A percentile compares a stretch with the other conserved stretches of the same genome.
Conservation (phyloP, 2,113 vertebrate species). For the Microcebus murinus region DNA sequence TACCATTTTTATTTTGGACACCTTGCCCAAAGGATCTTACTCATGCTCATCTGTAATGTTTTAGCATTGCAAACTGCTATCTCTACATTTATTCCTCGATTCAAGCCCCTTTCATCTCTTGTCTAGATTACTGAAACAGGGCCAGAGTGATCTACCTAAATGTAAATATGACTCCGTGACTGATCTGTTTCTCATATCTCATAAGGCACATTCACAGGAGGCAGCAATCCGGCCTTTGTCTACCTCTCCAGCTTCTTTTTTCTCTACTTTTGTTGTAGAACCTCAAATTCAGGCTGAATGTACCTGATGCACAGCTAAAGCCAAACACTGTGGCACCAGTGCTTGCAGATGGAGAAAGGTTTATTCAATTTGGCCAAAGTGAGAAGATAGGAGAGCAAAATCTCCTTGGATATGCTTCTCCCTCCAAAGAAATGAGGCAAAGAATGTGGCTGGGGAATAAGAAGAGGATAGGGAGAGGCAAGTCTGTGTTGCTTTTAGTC, state of each 20-base stretch:
- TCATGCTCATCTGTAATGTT: not conserved
- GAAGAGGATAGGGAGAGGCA: no score
- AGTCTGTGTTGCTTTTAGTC: no score
- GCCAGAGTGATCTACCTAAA: not conserved
- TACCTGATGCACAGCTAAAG: no score
- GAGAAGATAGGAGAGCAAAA: no score
- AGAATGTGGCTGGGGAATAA: no score
- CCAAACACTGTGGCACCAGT: no score
- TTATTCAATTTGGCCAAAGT: no score
- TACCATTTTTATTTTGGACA: not conserved
- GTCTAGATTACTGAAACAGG: not conserved
- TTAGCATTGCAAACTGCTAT: not conserved
- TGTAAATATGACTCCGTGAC: not conserved
- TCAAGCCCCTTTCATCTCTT: not conserved
- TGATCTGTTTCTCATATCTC: not conserved
- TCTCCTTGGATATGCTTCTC: no score
- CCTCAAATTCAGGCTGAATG: no score
- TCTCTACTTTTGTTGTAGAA: not conserved
- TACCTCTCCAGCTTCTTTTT: not conserved
- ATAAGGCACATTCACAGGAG: not conserved
- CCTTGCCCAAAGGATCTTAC: not conserved
- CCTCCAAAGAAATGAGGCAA: no score
- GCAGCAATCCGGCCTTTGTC: not conserved
- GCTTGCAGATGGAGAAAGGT: no score
- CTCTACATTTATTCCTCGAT: not conserved